phyloP scores from a whole-genome alignment of 2,113 vertebrate genomes.

The Columbina picui region DNA sequence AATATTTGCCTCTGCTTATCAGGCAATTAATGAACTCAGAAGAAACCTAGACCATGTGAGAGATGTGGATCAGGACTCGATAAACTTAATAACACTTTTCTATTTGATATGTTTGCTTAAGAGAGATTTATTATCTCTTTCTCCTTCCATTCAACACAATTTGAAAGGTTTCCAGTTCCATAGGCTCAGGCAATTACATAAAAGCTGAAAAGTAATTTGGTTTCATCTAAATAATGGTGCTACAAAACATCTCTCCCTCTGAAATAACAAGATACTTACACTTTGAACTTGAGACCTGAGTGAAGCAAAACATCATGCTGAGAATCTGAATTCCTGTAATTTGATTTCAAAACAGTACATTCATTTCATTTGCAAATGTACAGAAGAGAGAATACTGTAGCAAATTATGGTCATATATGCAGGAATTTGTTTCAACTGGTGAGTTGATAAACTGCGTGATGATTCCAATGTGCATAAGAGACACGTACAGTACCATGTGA shows the following conservation, averaged over 20 bases:
- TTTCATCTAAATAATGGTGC: not conserved
- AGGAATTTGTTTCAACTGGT: constrained; percentile 21
- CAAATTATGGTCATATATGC: constrained; percentile 3
- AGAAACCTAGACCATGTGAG: not conserved
- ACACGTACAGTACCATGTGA: not conserved
- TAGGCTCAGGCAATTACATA: not conserved
- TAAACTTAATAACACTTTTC: not conserved
- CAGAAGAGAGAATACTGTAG: not conserved
- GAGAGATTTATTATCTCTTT: not conserved
- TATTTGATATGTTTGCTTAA: not conserved
- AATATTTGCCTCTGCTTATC: not conserved
- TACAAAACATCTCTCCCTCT: not conserved
- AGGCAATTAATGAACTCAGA: not conserved
- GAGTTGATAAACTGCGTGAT: not conserved
- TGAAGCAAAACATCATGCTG: constrained; percentile 14
- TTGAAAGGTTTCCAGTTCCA: not conserved
- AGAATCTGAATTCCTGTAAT: constrained; percentile 59
- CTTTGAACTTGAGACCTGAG: constrained; percentile 4
- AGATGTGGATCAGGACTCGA: not conserved
- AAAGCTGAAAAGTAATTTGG: not conserved
- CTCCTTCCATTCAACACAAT: not conserved
- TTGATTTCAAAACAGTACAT: constrained; percentile 36
- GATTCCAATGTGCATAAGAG: not conserved
- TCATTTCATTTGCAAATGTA: constrained; percentile 24
- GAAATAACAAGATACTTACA: constrained; percentile 23